Percentiles rank a stretch among this genome's conserved stretches.
Evolutionary conservation across 2,113 vertebrate species (phyloP).

Genomic region (Arizona elegans): DNA sequence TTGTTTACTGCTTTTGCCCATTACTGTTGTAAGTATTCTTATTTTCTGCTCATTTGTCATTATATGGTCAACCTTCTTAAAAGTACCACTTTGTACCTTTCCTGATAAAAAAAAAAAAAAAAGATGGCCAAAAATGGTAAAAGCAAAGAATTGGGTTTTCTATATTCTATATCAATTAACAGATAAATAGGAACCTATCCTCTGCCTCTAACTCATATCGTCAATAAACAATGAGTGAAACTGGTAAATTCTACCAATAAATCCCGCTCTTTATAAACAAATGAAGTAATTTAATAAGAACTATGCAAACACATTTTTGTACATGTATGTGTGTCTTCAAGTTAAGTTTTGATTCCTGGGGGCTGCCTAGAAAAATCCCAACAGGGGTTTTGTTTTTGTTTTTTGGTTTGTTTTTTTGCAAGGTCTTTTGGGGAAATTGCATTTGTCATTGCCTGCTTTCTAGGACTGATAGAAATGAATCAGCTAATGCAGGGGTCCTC

Average conservation of each 20-base stretch:
- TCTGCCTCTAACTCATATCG: conserved; percentile 29
- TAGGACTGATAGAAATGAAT: background rate
- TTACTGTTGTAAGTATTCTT: background rate
- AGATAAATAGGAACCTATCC: conserved; percentile 40
- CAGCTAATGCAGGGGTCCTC: no score
- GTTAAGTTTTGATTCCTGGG: background rate
- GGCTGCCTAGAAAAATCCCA: background rate
- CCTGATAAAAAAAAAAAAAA: conserved; percentile 4
- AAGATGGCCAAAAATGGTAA: conserved; percentile 11
- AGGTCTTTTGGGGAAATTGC: background rate
- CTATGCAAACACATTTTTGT: conserved; percentile 64
- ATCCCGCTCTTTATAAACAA: conserved; percentile 63
- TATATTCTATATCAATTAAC: conserved; percentile 41
- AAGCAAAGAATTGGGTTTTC: conserved; percentile 16
- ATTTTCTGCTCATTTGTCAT: background rate
- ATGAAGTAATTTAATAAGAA: conserved; percentile 77
- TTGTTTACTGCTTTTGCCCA: background rate
- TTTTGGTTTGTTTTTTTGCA: background rate
- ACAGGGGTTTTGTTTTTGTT: background rate
- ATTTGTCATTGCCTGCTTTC: background rate
- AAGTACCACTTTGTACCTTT: background rate
- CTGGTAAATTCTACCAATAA: conserved; percentile 54
- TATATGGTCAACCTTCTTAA: no score
- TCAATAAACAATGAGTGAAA: conserved; percentile 42
- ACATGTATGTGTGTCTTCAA: background rate